These are phyloP conservation scores for Hyperopisus bebe DNA, from an alignment of 2,113 vertebrate species.

Conservation along the genomic window DNA sequence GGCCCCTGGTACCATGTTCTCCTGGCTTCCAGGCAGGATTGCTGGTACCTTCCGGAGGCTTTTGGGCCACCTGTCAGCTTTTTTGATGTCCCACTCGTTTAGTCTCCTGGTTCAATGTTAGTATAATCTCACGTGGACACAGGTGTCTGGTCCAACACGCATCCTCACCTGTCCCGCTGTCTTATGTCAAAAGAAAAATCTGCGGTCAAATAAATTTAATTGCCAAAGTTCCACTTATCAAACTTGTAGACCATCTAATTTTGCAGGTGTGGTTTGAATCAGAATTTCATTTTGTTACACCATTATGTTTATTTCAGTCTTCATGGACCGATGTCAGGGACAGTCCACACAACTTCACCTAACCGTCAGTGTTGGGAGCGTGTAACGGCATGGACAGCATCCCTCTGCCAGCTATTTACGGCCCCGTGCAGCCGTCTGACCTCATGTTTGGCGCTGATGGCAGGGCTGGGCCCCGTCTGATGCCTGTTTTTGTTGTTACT, in stretches of 20 bases:
- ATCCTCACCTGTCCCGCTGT: not conserved
- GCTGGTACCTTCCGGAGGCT: not conserved
- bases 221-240: not conserved
- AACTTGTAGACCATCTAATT: not conserved
- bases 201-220: not conserved
- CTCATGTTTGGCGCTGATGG: slow-evolving; percentile 26
- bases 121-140: not conserved
- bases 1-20: not conserved
- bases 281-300: not conserved
- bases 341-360: not conserved
- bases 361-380: not conserved
- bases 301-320: not conserved
- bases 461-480: not conserved
- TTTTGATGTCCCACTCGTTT: not conserved
- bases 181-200: not conserved
- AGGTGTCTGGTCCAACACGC: not conserved
- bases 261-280: not conserved
- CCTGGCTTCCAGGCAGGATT: not conserved
- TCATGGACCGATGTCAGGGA: not conserved
- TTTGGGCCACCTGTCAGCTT: not conserved
- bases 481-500: slow-evolving; percentile 4
- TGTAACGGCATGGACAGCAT: not conserved
- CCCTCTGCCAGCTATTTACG: not conserved
- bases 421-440: not conserved
- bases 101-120: not conserved